A percentile compares a stretch with the other conserved stretches of the same genome.
These are phyloP conservation scores for Xiphorhynchus erythropygius DNA, from an alignment of 2,797 vertebrate species.

Conservation along the genomic window DNA sequence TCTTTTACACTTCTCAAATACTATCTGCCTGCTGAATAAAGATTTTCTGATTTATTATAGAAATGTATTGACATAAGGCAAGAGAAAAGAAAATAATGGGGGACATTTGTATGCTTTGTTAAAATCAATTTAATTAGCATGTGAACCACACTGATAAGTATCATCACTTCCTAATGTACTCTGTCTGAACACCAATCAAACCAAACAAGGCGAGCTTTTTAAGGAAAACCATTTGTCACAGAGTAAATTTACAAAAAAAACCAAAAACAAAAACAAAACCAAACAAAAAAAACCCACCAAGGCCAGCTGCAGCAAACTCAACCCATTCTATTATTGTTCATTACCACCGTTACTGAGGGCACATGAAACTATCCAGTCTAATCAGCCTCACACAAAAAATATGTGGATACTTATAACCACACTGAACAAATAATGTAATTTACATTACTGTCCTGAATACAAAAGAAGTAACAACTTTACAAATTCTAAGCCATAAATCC, in stretches of 20 bases:
- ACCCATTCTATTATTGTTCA: not conserved
- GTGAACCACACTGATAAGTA: constrained; percentile 45
- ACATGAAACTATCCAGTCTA: not conserved
- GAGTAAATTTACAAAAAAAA: not conserved
- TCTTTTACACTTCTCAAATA: not conserved
- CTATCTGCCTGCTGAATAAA: constrained; percentile 11
- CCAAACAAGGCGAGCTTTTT: constrained; percentile 38
- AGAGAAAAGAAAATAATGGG: constrained; percentile 41
- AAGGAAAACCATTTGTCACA: not conserved
- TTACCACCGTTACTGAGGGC: not conserved
- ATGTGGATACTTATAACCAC: not conserved
- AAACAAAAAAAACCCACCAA: not conserved
- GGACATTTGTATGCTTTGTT: constrained; percentile 18
- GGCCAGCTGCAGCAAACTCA: not conserved
- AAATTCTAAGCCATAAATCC: not conserved
- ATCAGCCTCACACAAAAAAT: not conserved
- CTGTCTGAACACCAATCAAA: constrained; percentile 39
- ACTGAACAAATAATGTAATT: not conserved
- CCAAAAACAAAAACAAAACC: not conserved
- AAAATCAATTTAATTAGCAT: constrained; percentile 52
- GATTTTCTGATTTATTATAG: constrained; percentile 48
- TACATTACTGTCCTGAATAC: not conserved
- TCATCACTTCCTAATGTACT: constrained; percentile 16
- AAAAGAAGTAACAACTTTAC: not conserved
- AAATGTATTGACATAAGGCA: constrained; percentile 5